These are phyloP conservation scores for Marisa cornuarietis DNA, from an alignment of 1,140 invertebrate species.

Conservation along the genomic window DNA sequence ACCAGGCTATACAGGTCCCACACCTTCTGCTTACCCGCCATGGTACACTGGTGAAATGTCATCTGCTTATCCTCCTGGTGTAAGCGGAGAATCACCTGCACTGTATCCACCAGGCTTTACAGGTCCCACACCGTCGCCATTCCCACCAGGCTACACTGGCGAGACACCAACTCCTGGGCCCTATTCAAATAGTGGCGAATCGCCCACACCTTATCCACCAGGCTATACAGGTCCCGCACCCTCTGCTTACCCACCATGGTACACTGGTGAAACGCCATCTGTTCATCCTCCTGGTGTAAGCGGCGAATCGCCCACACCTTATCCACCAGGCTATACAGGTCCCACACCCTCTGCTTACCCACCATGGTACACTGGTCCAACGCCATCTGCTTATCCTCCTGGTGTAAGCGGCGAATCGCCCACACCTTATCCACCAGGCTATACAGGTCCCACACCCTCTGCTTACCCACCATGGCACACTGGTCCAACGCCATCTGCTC, in stretches of 20 bases:
- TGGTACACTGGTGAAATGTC: slow-evolving; percentile 2
- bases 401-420: neutral
- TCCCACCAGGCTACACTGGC: slow-evolving; percentile 10
- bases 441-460: neutral
- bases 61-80: neutral
- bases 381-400: slow-evolving; percentile 1
- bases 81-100: slow-evolving; percentile 9
- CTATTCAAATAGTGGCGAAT: neutral
- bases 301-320: slow-evolving; percentile 12
- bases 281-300: neutral
- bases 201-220: slow-evolving; percentile 6
- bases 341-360: neutral
- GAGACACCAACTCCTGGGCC: slow-evolving; percentile 6
- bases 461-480: too few species aligned
- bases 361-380: slow-evolving; percentile 3
- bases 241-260: slow-evolving; percentile 13
- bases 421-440: neutral
- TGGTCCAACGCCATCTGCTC: too few species aligned
- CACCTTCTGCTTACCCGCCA: slow-evolving; percentile 4
- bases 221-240: neutral
- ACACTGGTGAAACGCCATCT: slow-evolving; percentile 5
- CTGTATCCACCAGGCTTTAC: neutral
- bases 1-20: neutral
- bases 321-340: neutral
- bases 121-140: too few species aligned